These are phyloP conservation scores for Telmatherina bonti DNA, from an alignment of 2,797 vertebrate genomes.

Conservation along the genomic window DNA sequence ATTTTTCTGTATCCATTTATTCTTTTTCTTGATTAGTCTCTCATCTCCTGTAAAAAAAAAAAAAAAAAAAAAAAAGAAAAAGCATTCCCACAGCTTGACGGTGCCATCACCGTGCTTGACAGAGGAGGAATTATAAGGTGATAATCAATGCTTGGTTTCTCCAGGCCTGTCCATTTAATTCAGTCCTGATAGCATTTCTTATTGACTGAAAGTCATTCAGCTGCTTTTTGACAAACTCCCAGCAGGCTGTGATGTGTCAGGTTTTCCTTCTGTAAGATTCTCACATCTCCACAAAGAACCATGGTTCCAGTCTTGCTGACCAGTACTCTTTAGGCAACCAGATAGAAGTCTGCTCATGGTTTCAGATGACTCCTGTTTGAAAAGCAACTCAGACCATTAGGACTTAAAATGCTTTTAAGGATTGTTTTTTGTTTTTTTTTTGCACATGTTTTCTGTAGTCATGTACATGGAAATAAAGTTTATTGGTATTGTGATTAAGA, in stretches of 20 bases:
- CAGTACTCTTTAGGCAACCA: not conserved
- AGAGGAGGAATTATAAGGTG: not conserved
- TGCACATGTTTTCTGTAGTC: not conserved
- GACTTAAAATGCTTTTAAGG: not conserved
- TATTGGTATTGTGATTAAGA: not conserved
- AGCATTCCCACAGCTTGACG: not conserved
- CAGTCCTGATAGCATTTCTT: not conserved
- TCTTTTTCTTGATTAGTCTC: not conserved
- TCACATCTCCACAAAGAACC: not conserved
- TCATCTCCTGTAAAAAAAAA: not conserved
- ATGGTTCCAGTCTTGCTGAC: not conserved
- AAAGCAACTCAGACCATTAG: not conserved
- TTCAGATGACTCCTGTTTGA: not conserved
- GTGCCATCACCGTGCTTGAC: not conserved
- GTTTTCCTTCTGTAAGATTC: not conserved
- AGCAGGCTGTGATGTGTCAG: not conserved
- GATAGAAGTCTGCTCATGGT: not conserved
- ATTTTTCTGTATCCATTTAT: not conserved
- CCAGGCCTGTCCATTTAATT: not conserved
- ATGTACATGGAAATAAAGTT: not conserved
- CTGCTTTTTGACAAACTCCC: not conserved
- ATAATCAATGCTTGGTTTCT: not conserved
- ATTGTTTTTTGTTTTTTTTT: not conserved
- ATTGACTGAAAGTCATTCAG: not conserved
- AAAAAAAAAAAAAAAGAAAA: no score